Evolutionary conservation across 1,140 invertebrate species (phyloP).

Genomic region (Acromyrmex echinatior): DNA sequence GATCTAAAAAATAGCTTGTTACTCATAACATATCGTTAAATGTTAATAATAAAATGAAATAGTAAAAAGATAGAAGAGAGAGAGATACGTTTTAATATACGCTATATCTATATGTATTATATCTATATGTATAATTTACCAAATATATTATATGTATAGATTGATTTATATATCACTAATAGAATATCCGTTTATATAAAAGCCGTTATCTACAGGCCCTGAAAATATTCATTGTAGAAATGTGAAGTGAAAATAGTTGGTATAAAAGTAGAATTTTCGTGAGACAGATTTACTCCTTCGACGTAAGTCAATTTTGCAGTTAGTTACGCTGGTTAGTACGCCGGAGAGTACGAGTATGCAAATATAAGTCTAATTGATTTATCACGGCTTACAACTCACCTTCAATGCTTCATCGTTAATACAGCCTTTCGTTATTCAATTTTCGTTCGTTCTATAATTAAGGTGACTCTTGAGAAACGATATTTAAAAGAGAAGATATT

Average conservation of each 20-base stretch:
- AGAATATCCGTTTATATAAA: slow-evolving; percentile 69
- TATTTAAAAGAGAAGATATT: slow-evolving; percentile 23
- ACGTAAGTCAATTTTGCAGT: slow-evolving; percentile 1
- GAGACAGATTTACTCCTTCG: background rate
- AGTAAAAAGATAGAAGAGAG: background rate
- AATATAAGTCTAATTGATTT: slow-evolving; percentile 28
- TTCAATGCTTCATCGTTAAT: slow-evolving; percentile 13
- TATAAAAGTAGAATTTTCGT: background rate
- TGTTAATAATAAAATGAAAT: background rate
- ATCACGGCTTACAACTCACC: slow-evolving; percentile 22
- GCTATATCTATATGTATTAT: background rate
- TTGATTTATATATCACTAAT: slow-evolving; percentile 75
- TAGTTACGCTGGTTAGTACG: background rate
- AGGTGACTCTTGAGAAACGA: background rate
- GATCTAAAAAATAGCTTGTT: background rate
- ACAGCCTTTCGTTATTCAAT: slow-evolving; percentile 10
- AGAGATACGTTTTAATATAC: slow-evolving; percentile 1
- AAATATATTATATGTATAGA: slow-evolving; percentile 76
- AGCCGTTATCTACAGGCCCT: slow-evolving; percentile 65
- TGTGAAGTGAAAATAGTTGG: background rate
- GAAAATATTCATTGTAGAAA: slow-evolving; percentile 74
- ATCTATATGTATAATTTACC: no score
- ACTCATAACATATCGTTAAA: background rate
- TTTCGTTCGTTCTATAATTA: background rate
- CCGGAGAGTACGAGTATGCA: slow-evolving; percentile 5